Conservation (phyloP, 92 coral and sea anemone genomes). For the Phenganax subtilis region DNA sequence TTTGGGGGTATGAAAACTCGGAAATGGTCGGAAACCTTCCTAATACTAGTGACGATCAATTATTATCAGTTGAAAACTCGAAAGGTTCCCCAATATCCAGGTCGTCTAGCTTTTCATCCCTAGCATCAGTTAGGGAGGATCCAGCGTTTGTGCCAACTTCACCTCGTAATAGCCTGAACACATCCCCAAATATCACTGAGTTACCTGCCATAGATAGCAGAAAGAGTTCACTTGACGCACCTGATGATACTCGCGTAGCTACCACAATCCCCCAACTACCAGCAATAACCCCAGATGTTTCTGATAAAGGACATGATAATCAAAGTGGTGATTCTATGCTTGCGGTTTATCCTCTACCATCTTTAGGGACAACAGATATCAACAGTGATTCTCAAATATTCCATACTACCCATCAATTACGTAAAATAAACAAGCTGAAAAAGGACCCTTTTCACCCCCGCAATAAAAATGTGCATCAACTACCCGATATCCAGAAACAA, state of each 20-base stretch:
- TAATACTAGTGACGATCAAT: background rate
- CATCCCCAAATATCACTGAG: conserved; percentile 14
- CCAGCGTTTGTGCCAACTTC: background rate
- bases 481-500: background rate
- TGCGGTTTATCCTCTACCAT: background rate
- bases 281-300: background rate
- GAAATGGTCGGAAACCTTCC: background rate
- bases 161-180: background rate
- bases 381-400: background rate
- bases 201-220: background rate
- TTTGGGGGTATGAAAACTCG: background rate
- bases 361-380: background rate
- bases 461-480: background rate
- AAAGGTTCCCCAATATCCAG: background rate
- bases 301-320: background rate
- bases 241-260: background rate
- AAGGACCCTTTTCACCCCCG: background rate
- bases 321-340: background rate
- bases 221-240: background rate
- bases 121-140: background rate
- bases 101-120: conserved; percentile 4
- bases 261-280: background rate
- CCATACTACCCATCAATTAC: conserved; percentile 13
- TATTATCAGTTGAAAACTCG: background rate
- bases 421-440: conserved; percentile 1